Evolutionary conservation across 2,113 vertebrate species (phyloP).

Genomic region (Tringa solitaria): DNA sequence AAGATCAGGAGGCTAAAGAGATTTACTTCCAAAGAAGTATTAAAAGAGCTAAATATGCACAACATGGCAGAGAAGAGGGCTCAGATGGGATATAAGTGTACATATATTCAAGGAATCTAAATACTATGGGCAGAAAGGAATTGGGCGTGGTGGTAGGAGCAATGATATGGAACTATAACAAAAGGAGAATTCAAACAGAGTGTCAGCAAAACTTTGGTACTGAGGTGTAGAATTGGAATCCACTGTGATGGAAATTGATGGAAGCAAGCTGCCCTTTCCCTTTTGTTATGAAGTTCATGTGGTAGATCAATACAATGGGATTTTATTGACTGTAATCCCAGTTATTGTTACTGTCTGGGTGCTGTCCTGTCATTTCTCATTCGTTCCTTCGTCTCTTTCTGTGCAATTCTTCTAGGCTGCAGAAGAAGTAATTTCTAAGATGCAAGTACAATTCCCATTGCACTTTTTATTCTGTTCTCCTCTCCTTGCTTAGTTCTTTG

Average conservation of each 20-base stretch:
- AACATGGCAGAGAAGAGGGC: neutral
- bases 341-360: neutral
- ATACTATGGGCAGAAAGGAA: neutral
- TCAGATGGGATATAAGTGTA: neutral
- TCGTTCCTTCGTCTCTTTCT: neutral
- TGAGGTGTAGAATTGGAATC: neutral
- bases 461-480: neutral
- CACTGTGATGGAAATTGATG: neutral
- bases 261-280: neutral
- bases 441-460: neutral
- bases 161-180: neutral
- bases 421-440: neutral
- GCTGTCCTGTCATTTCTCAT: neutral
- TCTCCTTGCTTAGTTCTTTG: neutral
- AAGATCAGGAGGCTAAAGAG: neutral
- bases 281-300: neutral
- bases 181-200: neutral
- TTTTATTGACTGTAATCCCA: neutral
- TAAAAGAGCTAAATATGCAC: neutral
- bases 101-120: neutral
- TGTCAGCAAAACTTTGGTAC: neutral
- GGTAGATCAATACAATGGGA: neutral
- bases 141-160: neutral
- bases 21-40: conserved; percentile 3
- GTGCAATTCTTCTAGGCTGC: neutral